Percentiles rank a stretch among this genome's conserved stretches.
Evolutionary conservation across 2,797 vertebrate species (phyloP).

Genomic region (Anguilla megastoma): DNA sequence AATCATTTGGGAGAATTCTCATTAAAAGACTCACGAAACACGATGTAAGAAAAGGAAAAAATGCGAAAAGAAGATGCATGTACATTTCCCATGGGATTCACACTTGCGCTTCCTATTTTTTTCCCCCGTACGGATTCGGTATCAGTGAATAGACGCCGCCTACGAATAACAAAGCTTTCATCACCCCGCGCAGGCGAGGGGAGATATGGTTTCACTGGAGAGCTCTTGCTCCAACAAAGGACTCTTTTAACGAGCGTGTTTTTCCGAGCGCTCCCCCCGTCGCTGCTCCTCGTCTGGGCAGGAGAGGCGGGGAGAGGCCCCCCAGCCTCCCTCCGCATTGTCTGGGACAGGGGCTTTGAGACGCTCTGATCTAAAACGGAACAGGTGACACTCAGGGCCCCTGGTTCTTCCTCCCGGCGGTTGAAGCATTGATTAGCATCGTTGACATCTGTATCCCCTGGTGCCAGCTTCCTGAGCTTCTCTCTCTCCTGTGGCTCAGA

Average conservation of each 20-base stretch:
- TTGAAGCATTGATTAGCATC: not conserved
- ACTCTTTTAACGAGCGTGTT: conserved; percentile 25
- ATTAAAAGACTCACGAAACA: conserved; percentile 27
- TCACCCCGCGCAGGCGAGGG: conserved; percentile 25
- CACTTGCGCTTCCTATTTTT: conserved; percentile 12
- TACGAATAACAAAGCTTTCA: conserved; percentile 38
- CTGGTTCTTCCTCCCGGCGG: not conserved
- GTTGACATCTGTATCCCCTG: not conserved
- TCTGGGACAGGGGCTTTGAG: conserved; percentile 6
- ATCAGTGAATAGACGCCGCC: conserved; percentile 31
- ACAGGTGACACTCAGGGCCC: not conserved
- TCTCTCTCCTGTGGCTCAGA: not conserved
- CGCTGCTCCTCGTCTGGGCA: conserved; percentile 12
- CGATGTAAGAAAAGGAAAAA: conserved; percentile 13
- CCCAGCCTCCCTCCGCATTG: not conserved
- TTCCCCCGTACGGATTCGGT: conserved; percentile 22
- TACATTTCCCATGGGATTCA: conserved; percentile 22
- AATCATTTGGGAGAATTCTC: conserved; percentile 23
- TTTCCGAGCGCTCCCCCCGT: conserved; percentile 11
- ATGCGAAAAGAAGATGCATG: conserved; percentile 21
- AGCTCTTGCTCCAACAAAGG: conserved; percentile 26
- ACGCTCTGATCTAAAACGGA: not conserved
- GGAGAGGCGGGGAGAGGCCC: not conserved
- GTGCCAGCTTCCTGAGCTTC: not conserved
- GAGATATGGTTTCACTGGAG: conserved; percentile 16